Evolutionary conservation across 2,113 vertebrate species (phyloP).

Genomic region (Sapayoa aenigma): DNA sequence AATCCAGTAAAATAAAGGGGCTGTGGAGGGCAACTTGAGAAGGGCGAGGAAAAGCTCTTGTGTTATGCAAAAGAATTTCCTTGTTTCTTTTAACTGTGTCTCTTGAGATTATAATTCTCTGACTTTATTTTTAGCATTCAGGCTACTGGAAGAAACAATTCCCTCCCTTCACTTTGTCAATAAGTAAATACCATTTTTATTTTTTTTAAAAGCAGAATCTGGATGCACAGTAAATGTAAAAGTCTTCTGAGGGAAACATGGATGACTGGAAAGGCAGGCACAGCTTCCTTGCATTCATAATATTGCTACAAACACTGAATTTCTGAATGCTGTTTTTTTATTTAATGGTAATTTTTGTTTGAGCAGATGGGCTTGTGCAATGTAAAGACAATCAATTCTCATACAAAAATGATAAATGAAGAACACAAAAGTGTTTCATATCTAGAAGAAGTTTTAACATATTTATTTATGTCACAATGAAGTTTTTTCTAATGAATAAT

Average conservation of each 20-base stretch:
- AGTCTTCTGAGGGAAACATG: not conserved
- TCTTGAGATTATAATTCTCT: constrained; percentile 14
- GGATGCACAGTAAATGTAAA: not conserved
- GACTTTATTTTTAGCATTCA: constrained; percentile 28
- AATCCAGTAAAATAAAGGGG: not conserved
- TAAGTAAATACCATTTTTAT: constrained; percentile 3
- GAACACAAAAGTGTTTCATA: not conserved
- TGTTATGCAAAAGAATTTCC: not conserved
- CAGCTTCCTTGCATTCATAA: not conserved
- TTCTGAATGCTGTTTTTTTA: not conserved
- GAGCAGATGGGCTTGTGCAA: not conserved
- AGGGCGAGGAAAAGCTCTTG: not conserved
- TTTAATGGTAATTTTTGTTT: not conserved
- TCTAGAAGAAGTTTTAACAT: not conserved
- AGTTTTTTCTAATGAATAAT: not conserved
- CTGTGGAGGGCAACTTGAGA: not conserved
- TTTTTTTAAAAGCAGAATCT: not conserved
- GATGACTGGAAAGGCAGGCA: not conserved
- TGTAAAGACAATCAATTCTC: not conserved
- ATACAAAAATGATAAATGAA: not conserved
- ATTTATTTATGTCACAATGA: not conserved
- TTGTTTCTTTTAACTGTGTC: not conserved
- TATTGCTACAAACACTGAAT: not conserved
- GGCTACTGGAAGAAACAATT: not conserved
- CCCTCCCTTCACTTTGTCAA: not conserved